Evolutionary conservation across 2,888 invertebrate species (phyloP).

Genomic region (Acrobasis suavella): DNA sequence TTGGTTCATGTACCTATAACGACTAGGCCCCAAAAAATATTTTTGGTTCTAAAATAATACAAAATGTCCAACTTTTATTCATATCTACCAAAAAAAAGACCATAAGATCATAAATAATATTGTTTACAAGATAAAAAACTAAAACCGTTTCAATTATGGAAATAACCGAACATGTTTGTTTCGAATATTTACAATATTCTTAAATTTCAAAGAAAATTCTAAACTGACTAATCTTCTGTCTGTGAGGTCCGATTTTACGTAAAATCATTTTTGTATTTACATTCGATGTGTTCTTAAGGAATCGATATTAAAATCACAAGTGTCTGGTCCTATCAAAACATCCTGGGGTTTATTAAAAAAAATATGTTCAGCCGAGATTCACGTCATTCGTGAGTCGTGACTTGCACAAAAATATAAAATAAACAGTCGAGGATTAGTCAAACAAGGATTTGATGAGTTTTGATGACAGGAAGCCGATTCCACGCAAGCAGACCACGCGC

Average conservation of each 20-base stretch:
- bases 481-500: slow-evolving; percentile 45
- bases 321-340: slow-evolving; percentile 21
- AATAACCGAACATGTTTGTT: no score
- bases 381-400: slow-evolving; percentile 44
- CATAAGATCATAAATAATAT: no score
- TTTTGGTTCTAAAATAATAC: not conserved
- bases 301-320: slow-evolving; percentile 25
- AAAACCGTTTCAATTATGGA: not conserved
- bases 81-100: no score
- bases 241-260: slow-evolving; percentile 13
- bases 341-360: slow-evolving; percentile 24
- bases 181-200: not conserved
- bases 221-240: slow-evolving; percentile 24
- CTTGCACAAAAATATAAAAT: slow-evolving; percentile 56
- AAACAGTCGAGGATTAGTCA: slow-evolving; percentile 63
- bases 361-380: slow-evolving; percentile 30
- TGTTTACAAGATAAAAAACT: no score
- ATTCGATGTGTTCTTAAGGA: slow-evolving; percentile 26
- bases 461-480: slow-evolving; percentile 52
- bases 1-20: not conserved
- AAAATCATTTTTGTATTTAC: not conserved
- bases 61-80: no score
- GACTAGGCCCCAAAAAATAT: not conserved
- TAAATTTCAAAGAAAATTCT: slow-evolving; percentile 26
- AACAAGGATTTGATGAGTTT: slow-evolving; percentile 45